Percentiles rank a stretch among this genome's conserved stretches.
phyloP scores from a whole-genome alignment of 1,140 invertebrate genomes.

The Tetramorium parvispinum region DNA sequence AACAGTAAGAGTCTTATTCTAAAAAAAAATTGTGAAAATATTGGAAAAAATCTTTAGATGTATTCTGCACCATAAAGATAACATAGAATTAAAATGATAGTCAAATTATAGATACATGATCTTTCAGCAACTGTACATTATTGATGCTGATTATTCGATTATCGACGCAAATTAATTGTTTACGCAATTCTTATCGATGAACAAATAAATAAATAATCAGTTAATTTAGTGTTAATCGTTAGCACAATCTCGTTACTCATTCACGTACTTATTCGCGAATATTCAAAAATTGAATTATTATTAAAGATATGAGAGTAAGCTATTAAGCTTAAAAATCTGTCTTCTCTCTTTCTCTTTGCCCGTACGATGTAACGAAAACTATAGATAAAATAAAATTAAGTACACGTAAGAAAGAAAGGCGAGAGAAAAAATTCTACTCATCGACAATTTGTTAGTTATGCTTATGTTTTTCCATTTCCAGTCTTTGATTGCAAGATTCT shows the following conservation, averaged over 20 bases:
- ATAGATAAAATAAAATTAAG: background rate
- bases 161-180: constrained; percentile 26
- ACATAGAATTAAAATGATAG: background rate
- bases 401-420: background rate
- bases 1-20: background rate
- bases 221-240: constrained; percentile 36
- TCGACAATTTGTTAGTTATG: background rate
- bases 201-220: constrained; percentile 41
- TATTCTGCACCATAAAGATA: background rate
- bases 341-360: background rate
- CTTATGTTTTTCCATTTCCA: background rate
- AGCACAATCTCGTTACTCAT: background rate
- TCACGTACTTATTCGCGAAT: background rate
- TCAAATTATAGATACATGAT: background rate
- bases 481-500: constrained; percentile 3
- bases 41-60: background rate
- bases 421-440: background rate
- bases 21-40: background rate
- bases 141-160: background rate
- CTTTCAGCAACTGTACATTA: background rate
- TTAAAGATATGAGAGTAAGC: background rate
- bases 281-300: background rate
- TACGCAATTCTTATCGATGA: background rate
- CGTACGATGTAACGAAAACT: background rate
- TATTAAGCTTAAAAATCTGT: background rate